These are phyloP conservation scores for Sciurus niger DNA, from an alignment of 2,113 vertebrate species.

Conservation along the genomic window DNA sequence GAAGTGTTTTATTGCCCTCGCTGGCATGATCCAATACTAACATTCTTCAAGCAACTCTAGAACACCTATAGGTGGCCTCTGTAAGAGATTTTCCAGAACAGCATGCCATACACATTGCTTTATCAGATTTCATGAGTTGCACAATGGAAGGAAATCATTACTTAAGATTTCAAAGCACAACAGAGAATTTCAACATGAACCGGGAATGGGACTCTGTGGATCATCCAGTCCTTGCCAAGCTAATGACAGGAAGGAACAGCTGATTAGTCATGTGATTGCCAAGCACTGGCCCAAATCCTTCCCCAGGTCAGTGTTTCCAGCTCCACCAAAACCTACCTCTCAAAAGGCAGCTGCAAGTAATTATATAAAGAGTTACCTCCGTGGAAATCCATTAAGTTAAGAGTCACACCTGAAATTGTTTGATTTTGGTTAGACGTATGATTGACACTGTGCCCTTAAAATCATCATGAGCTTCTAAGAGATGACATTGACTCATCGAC, in stretches of 20 bases:
- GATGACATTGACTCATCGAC: neutral
- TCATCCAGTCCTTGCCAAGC: neutral
- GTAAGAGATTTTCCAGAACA: constrained; percentile 49
- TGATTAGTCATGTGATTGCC: neutral
- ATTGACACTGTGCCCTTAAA: neutral
- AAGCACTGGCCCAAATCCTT: constrained; percentile 23
- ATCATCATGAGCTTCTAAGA: neutral
- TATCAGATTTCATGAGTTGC: constrained; percentile 39
- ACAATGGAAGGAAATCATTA: constrained; percentile 76
- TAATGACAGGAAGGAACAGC: constrained; percentile 62
- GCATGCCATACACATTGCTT: neutral
- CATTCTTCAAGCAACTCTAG: neutral
- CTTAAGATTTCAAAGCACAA: constrained; percentile 58
- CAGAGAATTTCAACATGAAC: constrained; percentile 65
- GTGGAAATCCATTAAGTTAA: neutral
- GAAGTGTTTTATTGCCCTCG: constrained; percentile 4
- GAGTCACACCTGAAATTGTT: neutral
- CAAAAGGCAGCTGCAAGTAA: neutral
- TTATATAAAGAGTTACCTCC: neutral
- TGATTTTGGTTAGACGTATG: neutral
- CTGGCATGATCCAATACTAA: neutral
- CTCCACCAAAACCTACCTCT: neutral
- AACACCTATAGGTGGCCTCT: neutral
- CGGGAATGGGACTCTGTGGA: constrained; percentile 25
- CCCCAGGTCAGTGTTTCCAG: constrained; percentile 10